Percentiles rank a stretch among this genome's conserved stretches.
Evolutionary conservation across 2,888 invertebrate species (phyloP).

Genomic region (Rotaria macrura): DNA sequence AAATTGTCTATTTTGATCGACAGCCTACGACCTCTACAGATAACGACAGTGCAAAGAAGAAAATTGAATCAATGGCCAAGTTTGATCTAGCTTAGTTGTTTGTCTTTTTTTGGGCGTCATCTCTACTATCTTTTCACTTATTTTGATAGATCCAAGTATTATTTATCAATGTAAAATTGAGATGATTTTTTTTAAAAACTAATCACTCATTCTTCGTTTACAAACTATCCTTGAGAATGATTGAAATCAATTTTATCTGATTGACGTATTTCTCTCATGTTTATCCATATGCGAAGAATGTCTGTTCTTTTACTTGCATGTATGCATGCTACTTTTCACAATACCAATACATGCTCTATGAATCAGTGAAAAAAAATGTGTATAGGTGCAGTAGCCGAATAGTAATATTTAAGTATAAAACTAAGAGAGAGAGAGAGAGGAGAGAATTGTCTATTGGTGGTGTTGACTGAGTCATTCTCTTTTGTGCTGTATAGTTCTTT

Average conservation of each 20-base stretch:
- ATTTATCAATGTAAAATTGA: neutral
- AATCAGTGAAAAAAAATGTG: neutral
- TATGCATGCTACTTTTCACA: neutral
- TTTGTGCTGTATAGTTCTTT: no score
- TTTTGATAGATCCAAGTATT: neutral
- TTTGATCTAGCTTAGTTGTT: neutral
- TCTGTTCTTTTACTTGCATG: neutral
- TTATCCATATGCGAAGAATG: neutral
- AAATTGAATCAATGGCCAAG: neutral
- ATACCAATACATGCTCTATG: neutral
- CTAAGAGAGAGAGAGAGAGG: neutral
- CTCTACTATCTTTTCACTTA: neutral
- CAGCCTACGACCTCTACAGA: neutral
- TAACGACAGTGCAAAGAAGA: neutral
- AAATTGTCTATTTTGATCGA: neutral
- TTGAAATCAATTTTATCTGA: neutral
- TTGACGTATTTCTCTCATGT: neutral
- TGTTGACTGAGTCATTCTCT: neutral
- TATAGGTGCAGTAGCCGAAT: neutral
- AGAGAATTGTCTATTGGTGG: neutral
- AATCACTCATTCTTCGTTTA: neutral
- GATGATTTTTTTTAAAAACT: neutral
- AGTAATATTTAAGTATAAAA: neutral
- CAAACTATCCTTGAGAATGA: neutral
- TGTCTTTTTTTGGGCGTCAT: neutral